Percentiles rank a stretch among this genome's conserved stretches.
phyloP scores from a whole-genome alignment of 2,888 invertebrate species.

The Crioceris asparagi region DNA sequence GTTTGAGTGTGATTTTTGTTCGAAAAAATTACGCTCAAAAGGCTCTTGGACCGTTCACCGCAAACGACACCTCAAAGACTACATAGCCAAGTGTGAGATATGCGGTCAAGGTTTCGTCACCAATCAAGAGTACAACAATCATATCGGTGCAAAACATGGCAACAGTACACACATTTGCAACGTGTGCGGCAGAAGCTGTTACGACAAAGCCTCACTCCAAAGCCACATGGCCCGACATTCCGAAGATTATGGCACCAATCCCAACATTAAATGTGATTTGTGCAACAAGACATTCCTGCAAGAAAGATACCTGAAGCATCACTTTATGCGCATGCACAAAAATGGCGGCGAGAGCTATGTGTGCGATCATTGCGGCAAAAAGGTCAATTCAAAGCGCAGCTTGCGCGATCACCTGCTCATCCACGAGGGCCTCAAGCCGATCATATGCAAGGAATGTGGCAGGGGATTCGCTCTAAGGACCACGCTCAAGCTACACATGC shows the following conservation, averaged over 20 bases:
- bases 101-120: constrained; percentile 27
- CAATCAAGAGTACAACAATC: constrained; percentile 26
- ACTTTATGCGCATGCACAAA: constrained; percentile 23
- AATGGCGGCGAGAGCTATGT: constrained; percentile 26
- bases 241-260: constrained; percentile 15
- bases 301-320: constrained; percentile 24
- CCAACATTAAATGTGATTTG: constrained; percentile 30
- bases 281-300: constrained; percentile 28
- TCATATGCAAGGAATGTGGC: constrained; percentile 34
- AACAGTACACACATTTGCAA: constrained; percentile 20
- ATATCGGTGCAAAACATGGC: constrained; percentile 23
- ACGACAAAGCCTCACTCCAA: constrained; percentile 21
- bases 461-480: constrained; percentile 34
- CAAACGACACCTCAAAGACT: constrained; percentile 43
- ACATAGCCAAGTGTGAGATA: constrained; percentile 36
- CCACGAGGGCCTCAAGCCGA: constrained; percentile 30
- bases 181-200: constrained; percentile 23
- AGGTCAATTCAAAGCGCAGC: constrained; percentile 25
- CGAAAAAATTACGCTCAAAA: constrained; percentile 40
- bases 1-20: constrained; percentile 42
- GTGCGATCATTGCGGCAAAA: constrained; percentile 31
- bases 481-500: constrained; percentile 33
- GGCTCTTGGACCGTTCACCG: constrained; percentile 39
- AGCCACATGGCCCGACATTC: constrained; percentile 22
- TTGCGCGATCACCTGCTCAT: constrained; percentile 34